Percentiles rank a stretch among this genome's conserved stretches.
Evolutionary conservation across 2,113 vertebrate species (phyloP).

Genomic region (Semnopithecus entellus): DNA sequence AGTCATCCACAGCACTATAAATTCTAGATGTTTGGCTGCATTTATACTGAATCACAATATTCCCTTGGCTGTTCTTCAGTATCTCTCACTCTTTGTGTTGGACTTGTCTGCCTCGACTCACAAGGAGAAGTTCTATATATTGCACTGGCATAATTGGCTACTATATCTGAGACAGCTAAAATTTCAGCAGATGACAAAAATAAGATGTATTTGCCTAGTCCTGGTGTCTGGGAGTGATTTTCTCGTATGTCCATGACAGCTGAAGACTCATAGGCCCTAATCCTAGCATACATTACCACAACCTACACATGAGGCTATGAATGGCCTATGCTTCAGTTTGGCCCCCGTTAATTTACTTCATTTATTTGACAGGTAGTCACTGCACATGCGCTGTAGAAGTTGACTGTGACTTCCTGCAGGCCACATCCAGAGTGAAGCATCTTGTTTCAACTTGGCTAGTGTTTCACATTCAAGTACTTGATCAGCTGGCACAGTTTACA

Average conservation of each 20-base stretch:
- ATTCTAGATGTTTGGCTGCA: background rate
- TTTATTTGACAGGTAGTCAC: background rate
- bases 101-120: background rate
- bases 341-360: background rate
- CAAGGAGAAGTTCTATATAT: background rate
- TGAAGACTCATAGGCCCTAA: background rate
- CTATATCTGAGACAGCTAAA: background rate
- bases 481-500: background rate
- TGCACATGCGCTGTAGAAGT: rapidly evolving
- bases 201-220: background rate
- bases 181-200: background rate
- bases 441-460: background rate
- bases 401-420: background rate
- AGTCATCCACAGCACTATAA: background rate
- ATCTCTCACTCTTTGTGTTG: background rate
- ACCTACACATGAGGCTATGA: background rate
- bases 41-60: background rate
- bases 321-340: background rate
- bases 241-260: background rate
- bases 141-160: background rate
- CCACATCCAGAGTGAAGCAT: background rate
- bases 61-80: background rate
- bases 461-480: background rate
- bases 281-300: background rate
- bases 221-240: background rate